These are phyloP conservation scores for Lepidocolaptes lacrymiger DNA, from an alignment of 2,797 vertebrate species.

Conservation along the genomic window DNA sequence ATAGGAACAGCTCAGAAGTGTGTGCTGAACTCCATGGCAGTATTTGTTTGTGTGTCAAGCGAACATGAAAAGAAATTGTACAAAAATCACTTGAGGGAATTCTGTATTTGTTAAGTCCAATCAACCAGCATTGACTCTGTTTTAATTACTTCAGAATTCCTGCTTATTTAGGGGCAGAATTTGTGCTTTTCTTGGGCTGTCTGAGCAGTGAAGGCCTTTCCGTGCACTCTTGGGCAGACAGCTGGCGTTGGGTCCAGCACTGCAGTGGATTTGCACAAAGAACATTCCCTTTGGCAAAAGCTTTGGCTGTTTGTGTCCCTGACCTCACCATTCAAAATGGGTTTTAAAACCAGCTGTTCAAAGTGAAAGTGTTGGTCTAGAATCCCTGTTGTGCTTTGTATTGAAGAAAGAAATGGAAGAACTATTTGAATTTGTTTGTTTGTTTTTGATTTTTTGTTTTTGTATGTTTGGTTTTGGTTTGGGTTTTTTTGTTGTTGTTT, in stretches of 20 bases:
- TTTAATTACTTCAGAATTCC: neutral
- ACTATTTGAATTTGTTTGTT: neutral
- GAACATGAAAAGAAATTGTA: neutral
- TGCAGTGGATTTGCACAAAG: neutral
- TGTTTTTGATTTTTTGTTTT: neutral
- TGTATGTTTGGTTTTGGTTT: too few species aligned
- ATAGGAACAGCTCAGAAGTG: neutral
- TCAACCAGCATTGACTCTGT: neutral
- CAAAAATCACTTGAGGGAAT: neutral
- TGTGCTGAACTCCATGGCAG: neutral
- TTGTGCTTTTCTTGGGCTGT: neutral
- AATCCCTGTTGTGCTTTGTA: neutral
- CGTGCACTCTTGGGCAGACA: accelerated
- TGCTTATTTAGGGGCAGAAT: neutral
- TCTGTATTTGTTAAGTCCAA: neutral
- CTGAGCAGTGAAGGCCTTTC: neutral
- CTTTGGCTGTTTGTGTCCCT: neutral
- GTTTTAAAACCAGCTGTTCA: neutral
- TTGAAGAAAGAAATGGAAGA: neutral
- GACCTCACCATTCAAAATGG: neutral
- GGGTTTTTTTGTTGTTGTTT: too few species aligned
- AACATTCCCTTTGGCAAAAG: neutral
- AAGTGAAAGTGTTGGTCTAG: neutral
- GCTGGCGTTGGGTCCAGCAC: accelerated
- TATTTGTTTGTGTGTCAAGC: neutral